Base-by-base conservation (phyloP, 1,140 invertebrate species). In the Ruditapes philippinarum region DNA sequence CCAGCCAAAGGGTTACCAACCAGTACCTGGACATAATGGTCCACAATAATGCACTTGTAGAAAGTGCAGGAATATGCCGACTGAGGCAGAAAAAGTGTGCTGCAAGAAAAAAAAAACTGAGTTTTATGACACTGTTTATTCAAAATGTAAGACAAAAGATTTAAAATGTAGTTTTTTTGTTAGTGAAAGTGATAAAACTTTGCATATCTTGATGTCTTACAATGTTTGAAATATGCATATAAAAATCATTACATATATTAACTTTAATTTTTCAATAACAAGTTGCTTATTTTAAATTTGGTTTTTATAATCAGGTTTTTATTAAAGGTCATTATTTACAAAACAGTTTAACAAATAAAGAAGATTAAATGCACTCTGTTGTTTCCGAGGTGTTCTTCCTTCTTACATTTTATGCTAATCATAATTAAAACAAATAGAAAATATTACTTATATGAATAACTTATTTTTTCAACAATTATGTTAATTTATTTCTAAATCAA, bases 21-120 rank as follows among this genome's bases (percentile, higher is more conserved):
- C 88, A 14, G n/a, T n/a, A 49, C 81, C 74, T 22, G 54, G 36
- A n/a, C 12, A 25, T 38, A 40, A 36, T n/a, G 22, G 12, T 22
- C 73, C 85, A 33, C n/a, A 28, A 65, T 91, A 86, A 86, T 89
- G 86, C 28, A 28, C 74, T 5, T 91, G 90, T 33, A 19, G 12
- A 1, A 40, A 74, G 7, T 89, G 90, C 28, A 78, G 86, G 51
- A 73, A 91, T 40, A 91, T 91, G 74, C 86, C 90, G 0, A 86
- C 60, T 28, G 90, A 88, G 14, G 25, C 45, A 57, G 85, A 90
- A 51, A 83, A 80, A 62, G 25, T 88, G 49, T 90, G 90, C 74
- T 91, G 90, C 76, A n/a, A n/a, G 85, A 73, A 51, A 60, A 62
- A 31, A 11, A 81, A 22, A 81, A 51, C 49, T 80, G 57, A 31